A percentile compares a stretch with the other conserved stretches of the same genome.
These are phyloP conservation scores for Eufriesea mexicana DNA, from an alignment of 1,140 invertebrate genomes.

Conservation along the genomic window DNA sequence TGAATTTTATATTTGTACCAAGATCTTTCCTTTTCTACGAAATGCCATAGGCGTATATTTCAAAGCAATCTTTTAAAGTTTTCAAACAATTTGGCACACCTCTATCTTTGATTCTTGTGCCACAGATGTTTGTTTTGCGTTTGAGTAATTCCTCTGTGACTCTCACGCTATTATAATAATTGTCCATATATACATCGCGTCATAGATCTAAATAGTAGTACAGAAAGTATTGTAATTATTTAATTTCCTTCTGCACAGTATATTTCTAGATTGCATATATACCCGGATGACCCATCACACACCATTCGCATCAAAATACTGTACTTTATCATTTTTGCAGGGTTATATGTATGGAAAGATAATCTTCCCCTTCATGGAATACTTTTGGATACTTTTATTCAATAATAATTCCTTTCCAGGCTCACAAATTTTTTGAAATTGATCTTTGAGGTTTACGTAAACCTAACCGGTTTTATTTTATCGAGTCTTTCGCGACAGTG, in stretches of 20 bases:
- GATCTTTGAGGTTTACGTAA: not conserved
- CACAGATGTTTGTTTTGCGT: conserved; percentile 30
- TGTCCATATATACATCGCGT: conserved; percentile 21
- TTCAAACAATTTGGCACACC: conserved; percentile 28
- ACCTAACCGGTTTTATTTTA: conserved; percentile 39
- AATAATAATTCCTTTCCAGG: conserved; percentile 25
- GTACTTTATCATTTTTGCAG: too few species aligned
- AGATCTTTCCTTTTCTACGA: conserved; percentile 15
- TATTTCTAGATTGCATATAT: conserved; percentile 30
- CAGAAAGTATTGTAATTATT: conserved; percentile 17
- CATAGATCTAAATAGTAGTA: conserved; percentile 27
- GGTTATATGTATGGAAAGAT: conserved; percentile 5
- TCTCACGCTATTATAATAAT: conserved; percentile 10
- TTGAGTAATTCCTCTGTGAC: conserved; percentile 20
- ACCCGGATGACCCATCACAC: not conserved
- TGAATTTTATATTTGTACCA: conserved; percentile 4
- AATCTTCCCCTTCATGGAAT: conserved; percentile 31
- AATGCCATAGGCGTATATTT: conserved; percentile 9
- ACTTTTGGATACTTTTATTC: conserved; percentile 9
- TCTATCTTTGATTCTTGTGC: conserved; percentile 27
- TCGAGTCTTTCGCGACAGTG: conserved; percentile 16
- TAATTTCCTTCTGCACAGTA: conserved; percentile 26
- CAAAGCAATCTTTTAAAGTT: conserved; percentile 8
- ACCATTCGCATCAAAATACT: too few species aligned
- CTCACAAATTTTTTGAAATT: conserved; percentile 36